Percentiles rank a stretch among this genome's conserved stretches.
Conservation (phyloP, 2,797 vertebrate genomes). For the Amblyraja radiata region DNA sequence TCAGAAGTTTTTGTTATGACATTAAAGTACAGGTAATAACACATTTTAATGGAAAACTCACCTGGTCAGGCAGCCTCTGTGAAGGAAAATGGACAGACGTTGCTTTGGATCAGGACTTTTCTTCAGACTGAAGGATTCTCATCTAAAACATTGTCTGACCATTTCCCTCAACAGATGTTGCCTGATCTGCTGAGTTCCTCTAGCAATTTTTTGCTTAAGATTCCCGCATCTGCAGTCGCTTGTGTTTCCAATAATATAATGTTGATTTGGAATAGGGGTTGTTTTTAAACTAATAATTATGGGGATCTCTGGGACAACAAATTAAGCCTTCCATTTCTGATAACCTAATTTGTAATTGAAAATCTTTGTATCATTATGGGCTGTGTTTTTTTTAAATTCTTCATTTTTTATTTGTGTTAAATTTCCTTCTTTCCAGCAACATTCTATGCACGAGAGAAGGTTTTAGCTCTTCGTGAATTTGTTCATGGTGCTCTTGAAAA, state of each 20-base stretch:
- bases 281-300: not conserved
- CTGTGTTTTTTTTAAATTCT: not conserved
- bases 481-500: slow-evolving; percentile 73
- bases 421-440: slow-evolving; percentile 62
- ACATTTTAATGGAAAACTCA: not conserved
- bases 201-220: too few relatives aligned
- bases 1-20: not conserved
- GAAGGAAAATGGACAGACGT: too few relatives aligned
- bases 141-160: too few relatives aligned
- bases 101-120: too few relatives aligned
- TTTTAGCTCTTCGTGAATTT: slow-evolving; percentile 69
- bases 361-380: not conserved
- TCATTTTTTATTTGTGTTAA: not conserved
- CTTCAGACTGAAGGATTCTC: too few relatives aligned
- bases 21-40: not conserved
- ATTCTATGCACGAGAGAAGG: slow-evolving; percentile 79
- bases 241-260: too few relatives aligned
- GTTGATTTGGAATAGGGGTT: not conserved
- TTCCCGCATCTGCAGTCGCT: too few relatives aligned
- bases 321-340: not conserved
- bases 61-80: too few relatives aligned
- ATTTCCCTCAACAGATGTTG: too few relatives aligned
- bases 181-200: too few relatives aligned
- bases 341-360: not conserved
- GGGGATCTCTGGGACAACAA: not conserved